A percentile compares a stretch with the other conserved stretches of the same genome.
Evolutionary conservation across 2,888 invertebrate species (phyloP).

Genomic region (Myathropa florea): DNA sequence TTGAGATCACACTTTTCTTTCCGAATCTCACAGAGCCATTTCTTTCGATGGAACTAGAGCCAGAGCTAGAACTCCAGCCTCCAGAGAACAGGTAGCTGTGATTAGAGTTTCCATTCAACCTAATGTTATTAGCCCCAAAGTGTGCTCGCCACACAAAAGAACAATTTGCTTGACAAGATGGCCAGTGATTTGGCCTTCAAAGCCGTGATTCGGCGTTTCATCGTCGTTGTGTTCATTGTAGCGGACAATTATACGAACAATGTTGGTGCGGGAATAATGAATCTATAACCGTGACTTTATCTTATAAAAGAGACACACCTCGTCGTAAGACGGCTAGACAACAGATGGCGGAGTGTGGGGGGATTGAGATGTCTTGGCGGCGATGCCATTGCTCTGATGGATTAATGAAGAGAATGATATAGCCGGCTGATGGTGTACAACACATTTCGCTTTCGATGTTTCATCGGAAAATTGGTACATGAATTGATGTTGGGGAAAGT

Average conservation of each 20-base stretch:
- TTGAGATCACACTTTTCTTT: constrained; percentile 64
- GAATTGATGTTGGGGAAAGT: constrained; percentile 71
- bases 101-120: constrained; percentile 30
- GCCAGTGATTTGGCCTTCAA: constrained; percentile 23
- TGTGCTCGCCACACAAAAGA: constrained; percentile 27
- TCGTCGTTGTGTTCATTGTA: not conserved
- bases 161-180: constrained; percentile 29
- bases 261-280: constrained; percentile 21
- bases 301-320: constrained; percentile 43
- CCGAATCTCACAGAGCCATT: constrained; percentile 43
- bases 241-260: constrained; percentile 8
- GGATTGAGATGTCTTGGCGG: constrained; percentile 17
- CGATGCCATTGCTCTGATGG: constrained; percentile 44
- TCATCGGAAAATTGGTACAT: constrained; percentile 70
- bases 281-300: constrained; percentile 7
- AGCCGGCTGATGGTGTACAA: constrained; percentile 28
- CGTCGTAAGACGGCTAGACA: not conserved
- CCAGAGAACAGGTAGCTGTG: constrained; percentile 46
- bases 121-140: constrained; percentile 47
- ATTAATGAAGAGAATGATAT: constrained; percentile 59
- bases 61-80: not conserved
- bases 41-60: not conserved
- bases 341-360: not conserved
- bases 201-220: not conserved
- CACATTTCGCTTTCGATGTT: constrained; percentile 70